Evolutionary conservation across 1,140 invertebrate species (phyloP), one percentile per base, ranked within the genome.

Genomic region (Drosophila littoralis): DNA sequence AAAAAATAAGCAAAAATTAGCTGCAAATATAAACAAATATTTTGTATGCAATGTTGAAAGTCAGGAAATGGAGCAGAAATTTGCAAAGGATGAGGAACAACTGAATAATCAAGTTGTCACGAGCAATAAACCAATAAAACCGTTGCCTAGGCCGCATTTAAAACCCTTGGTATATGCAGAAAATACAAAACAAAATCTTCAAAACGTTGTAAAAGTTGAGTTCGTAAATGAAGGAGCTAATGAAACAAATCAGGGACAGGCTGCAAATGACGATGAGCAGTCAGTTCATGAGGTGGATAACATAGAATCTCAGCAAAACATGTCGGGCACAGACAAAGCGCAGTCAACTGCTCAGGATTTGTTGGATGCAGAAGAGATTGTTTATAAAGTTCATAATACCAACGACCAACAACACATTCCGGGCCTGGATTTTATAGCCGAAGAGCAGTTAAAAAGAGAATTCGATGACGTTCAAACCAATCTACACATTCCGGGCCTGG

Each of bases 41-140:
- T 70, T 70, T 40, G 50, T 40, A 7, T 55, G 38, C 8, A 68
- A 68, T 59, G 8, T 10, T 5, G n/a, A 28, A 28, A 28, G 38
- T 33, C 2, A 17, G 6, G n/a, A 36, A 15, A 36, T 1, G 12
- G 2, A 6, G 0, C 50, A 32, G 13, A 8, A 7, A 15, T n/a
- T 1, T 35, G n/a, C 13, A 35, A 8, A 2, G 1, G 28, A 32
- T n/a, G n/a, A 10, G 15, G 8, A 15, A 38, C 35, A 33, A 3
- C 1, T 12, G 4, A 6, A 22, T 28, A 28, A 28, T 28, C 22
- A 28, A n/a, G 35, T 6, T 55, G 15, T 7, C 6, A 6, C 8
- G 13, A 52, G n/a, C n/a, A n/a, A n/a, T n/a, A n/a, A 5, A 1
- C 9, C 13, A 13, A 3, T 36, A 13, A 36, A 36, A 36, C 7